phyloP scores from a whole-genome alignment of 2,113 vertebrate genomes.

The Panurus biarmicus region DNA sequence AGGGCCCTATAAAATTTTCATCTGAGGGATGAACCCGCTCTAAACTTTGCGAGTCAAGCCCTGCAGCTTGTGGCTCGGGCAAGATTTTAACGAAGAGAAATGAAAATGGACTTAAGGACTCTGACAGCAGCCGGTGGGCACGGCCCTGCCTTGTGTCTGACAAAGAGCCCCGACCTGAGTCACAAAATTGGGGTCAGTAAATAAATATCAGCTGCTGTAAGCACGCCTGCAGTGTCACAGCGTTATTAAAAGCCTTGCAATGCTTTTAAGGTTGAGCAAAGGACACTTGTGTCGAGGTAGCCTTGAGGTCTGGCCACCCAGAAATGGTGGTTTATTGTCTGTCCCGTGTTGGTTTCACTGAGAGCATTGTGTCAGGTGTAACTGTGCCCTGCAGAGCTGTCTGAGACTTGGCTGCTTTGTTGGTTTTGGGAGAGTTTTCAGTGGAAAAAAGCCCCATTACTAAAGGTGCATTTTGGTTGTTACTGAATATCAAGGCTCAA shows the following conservation, averaged over 20 bases:
- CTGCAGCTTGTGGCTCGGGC: background rate
- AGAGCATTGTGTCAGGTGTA: background rate
- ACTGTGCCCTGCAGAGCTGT: background rate
- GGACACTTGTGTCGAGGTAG: background rate
- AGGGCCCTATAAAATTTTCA: background rate
- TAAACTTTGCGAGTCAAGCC: background rate
- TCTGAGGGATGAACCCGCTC: slow-evolving; percentile 2
- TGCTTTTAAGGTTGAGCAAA: background rate
- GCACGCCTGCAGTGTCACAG: background rate
- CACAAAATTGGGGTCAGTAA: background rate
- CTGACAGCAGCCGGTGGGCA: background rate
- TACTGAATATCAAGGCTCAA: rapidly evolving
- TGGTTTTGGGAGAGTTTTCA: background rate
- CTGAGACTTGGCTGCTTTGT: rapidly evolving
- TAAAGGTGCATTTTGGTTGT: background rate
- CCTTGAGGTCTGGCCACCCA: background rate
- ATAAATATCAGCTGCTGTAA: background rate
- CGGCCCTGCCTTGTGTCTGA: background rate
- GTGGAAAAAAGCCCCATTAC: rapidly evolving
- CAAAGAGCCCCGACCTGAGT: background rate
- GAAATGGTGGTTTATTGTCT: background rate
- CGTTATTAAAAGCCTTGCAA: slow-evolving; percentile 8
- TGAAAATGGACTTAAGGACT: background rate
- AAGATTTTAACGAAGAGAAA: background rate
- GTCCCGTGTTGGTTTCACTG: background rate